Conservation (phyloP, 2,113 vertebrate genomes). For the Clarias gariepinus region DNA sequence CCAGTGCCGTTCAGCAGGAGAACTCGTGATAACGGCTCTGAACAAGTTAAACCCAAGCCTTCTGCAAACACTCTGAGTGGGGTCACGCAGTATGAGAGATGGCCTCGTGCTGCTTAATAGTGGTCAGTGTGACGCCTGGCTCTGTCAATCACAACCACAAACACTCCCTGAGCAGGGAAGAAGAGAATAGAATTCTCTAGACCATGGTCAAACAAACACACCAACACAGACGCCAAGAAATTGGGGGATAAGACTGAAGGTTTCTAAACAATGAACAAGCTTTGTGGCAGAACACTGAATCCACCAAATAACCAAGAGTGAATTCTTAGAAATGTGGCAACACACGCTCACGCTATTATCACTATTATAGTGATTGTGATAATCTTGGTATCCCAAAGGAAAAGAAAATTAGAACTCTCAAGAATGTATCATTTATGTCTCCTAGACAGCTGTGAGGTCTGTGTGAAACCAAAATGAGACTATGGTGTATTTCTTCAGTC, state of each 20-base stretch:
- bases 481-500: too few relatives aligned
- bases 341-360: background rate
- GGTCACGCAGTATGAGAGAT: slow-evolving; percentile 38
- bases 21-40: slow-evolving; percentile 41
- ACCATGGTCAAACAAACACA: slow-evolving; percentile 3
- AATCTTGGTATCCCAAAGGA: background rate
- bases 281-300: background rate
- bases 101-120: slow-evolving; percentile 33
- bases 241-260: background rate
- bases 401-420: too few relatives aligned
- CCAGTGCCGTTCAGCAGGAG: slow-evolving; percentile 56
- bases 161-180: background rate
- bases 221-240: slow-evolving; percentile 20
- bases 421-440: too few relatives aligned
- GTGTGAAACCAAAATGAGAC: too few relatives aligned
- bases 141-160: slow-evolving; percentile 61
- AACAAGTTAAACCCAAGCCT: slow-evolving; percentile 46
- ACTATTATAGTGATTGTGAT: background rate
- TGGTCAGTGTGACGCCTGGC: slow-evolving; percentile 61
- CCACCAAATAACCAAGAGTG: background rate
- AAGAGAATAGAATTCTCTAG: background rate
- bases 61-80: slow-evolving; percentile 50
- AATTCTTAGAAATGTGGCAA: background rate
- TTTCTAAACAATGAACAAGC: background rate
- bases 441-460: too few relatives aligned